These are phyloP conservation scores for Muricea muricata DNA, from an alignment of 92 coral and sea anemone genomes.

Conservation along the genomic window DNA sequence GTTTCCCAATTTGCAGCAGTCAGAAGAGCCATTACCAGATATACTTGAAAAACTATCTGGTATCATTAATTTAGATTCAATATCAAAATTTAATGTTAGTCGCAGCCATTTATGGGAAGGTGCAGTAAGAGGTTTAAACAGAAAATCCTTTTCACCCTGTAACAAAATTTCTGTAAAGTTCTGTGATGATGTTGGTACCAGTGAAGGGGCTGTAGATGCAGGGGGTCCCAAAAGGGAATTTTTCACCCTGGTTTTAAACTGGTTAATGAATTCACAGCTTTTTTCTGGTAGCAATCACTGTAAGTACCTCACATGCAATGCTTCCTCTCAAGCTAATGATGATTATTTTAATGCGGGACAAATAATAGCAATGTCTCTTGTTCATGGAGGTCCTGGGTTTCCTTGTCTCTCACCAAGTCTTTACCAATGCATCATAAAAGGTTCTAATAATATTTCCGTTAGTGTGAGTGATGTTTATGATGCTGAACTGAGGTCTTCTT, in stretches of 20 bases:
- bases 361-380: conserved; percentile 75
- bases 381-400: conserved; percentile 76
- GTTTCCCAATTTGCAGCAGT: not conserved
- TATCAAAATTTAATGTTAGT: conserved; percentile 67
- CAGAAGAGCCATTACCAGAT: not conserved
- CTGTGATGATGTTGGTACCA: conserved; percentile 17
- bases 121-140: conserved; percentile 57
- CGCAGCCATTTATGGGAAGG: conserved; percentile 73
- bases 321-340: conserved; percentile 50
- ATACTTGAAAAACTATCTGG: conserved; percentile 47
- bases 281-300: conserved; percentile 63
- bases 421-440: conserved; percentile 62
- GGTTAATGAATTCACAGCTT: conserved; percentile 62
- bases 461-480: conserved; percentile 68
- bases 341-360: conserved; percentile 69
- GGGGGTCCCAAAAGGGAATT: conserved; percentile 76
- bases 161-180: conserved; percentile 21
- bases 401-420: conserved; percentile 58
- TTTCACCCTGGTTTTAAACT: conserved; percentile 66
- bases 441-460: conserved; percentile 48
- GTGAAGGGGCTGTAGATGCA: conserved; percentile 71
- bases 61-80: conserved; percentile 41
- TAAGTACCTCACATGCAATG: conserved; percentile 60
- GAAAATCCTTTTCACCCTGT: conserved; percentile 68
- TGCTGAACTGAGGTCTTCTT: conserved; percentile 52